Percentiles rank a stretch among this genome's conserved stretches.
phyloP scores from a whole-genome alignment of 2,888 invertebrate genomes.

The Pristionchus entomophagus region DNA sequence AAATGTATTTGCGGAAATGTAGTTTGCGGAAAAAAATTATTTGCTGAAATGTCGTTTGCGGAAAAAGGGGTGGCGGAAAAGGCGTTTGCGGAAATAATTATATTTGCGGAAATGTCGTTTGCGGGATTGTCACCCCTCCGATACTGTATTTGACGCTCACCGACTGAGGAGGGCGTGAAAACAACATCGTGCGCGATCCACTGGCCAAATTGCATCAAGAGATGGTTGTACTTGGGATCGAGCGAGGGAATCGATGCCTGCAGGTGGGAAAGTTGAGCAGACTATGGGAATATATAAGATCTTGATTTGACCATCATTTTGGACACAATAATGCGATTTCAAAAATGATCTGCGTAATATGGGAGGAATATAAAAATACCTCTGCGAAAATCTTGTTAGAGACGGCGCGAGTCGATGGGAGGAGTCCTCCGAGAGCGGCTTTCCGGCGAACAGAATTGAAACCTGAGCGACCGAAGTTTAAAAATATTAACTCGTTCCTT shows the following conservation, averaged over 20 bases:
- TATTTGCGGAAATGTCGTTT: not conserved
- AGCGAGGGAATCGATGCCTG: conserved; percentile 48
- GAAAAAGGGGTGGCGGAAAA: not conserved
- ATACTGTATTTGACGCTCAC: conserved; percentile 45
- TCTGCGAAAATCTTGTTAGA: conserved; percentile 42
- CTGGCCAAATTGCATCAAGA: conserved; percentile 91
- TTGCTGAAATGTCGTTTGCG: not conserved
- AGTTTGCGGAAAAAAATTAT: no score
- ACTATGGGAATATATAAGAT: not conserved
- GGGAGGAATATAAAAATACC: not conserved
- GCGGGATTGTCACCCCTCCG: no score
- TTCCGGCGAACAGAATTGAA: conserved; percentile 31
- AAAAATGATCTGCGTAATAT: not conserved
- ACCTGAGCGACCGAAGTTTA: not conserved
- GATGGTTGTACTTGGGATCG: conserved; percentile 59
- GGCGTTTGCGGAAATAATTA: no score
- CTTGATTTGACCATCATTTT: not conserved
- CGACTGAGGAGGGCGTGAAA: conserved; percentile 85
- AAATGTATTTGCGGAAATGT: no score
- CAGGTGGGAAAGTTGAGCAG: not conserved
- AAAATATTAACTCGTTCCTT: not conserved
- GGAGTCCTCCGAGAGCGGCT: not conserved
- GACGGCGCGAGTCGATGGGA: conserved; percentile 25
- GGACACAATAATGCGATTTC: not conserved
- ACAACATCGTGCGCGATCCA: conserved; percentile 94